phyloP scores from a whole-genome alignment of 2,888 invertebrate species.

The Hoplodrina blanda region DNA sequence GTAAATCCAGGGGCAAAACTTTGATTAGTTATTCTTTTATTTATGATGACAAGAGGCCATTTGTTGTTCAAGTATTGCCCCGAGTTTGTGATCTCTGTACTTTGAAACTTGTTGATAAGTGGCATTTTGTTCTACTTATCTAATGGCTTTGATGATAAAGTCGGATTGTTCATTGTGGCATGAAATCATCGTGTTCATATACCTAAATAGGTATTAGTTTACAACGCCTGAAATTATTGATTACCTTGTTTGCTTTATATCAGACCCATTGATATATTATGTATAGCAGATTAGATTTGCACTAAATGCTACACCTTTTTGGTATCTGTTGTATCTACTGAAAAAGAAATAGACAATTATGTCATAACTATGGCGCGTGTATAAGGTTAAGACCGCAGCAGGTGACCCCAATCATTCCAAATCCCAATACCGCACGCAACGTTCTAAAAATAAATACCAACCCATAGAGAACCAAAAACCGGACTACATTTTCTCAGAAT shows the following conservation, averaged over 20 bases:
- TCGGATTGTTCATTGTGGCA: conserved; percentile 1
- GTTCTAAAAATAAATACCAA: conserved; percentile 20
- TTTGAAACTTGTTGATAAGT: conserved; percentile 48
- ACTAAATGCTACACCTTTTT: conserved; percentile 12
- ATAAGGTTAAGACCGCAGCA: not conserved
- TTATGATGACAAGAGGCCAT: conserved; percentile 73
- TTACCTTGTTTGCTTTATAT: conserved; percentile 23
- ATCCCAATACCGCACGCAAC: conserved; percentile 10
- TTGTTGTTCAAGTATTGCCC: conserved; percentile 63
- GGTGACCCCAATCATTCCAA: conserved; percentile 11
- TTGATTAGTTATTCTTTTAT: conserved; percentile 84
- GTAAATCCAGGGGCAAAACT: conserved; percentile 78
- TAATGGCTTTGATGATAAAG: conserved; percentile 34
- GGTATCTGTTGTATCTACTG: not conserved
- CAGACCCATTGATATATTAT: conserved; percentile 3
- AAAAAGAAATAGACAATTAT: not conserved
- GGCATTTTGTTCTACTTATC: conserved; percentile 44
- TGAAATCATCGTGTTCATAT: conserved; percentile 34
- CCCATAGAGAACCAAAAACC: conserved; percentile 1
- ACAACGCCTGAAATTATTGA: conserved; percentile 33
- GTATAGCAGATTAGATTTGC: conserved; percentile 20
- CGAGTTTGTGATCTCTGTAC: conserved; percentile 34
- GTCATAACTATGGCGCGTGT: conserved; percentile 5
- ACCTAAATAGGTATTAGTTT: conserved; percentile 31
- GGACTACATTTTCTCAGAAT: conserved; percentile 40